Evolutionary conservation across 2,797 vertebrate genomes (phyloP).

Genomic region (Eremophila alpestris): DNA sequence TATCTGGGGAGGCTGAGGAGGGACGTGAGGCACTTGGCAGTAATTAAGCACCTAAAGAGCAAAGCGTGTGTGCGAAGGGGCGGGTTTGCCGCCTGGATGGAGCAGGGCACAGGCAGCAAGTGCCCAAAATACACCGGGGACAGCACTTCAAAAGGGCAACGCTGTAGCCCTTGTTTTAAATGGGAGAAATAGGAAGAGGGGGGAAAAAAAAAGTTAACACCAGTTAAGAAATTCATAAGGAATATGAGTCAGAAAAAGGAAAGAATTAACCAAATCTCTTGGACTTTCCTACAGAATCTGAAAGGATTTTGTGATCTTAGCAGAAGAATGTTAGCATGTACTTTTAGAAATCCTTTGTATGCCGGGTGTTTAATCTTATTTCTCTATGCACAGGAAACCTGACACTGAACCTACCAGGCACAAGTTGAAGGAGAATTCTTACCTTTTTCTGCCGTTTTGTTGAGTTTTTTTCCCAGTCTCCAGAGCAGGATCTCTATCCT

Average conservation of each 20-base stretch:
- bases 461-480: fast-evolving
- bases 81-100: not conserved
- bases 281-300: not conserved
- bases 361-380: not conserved
- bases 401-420: not conserved
- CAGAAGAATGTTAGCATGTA: not conserved
- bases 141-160: not conserved
- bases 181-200: not conserved
- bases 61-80: not conserved
- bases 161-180: not conserved
- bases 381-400: not conserved
- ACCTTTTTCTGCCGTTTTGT: not conserved
- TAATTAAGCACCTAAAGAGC: not conserved
- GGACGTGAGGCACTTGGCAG: fast-evolving
- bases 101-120: not conserved
- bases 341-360: not conserved
- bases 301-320: not conserved
- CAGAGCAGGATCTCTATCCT: not conserved
- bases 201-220: fast-evolving
- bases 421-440: not conserved
- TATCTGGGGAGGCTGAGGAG: not conserved
- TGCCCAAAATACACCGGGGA: not conserved
- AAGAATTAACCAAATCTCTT: not conserved
- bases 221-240: not conserved
- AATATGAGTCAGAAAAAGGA: not conserved